Conservation (phyloP, 1,140 invertebrate species). For the Neuroterus valhalla region DNA sequence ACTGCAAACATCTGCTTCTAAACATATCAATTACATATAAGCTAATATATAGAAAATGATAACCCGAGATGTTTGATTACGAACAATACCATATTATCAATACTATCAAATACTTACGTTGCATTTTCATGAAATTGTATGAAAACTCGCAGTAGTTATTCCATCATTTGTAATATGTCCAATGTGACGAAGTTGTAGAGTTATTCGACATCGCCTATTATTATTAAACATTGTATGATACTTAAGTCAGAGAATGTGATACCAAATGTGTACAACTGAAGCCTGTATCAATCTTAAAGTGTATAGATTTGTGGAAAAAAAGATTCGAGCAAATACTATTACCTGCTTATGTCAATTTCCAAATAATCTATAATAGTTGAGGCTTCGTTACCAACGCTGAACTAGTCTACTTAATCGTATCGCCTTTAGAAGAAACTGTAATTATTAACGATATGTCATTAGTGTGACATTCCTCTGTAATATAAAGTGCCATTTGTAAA, state of each 20-base stretch:
- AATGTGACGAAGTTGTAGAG: conserved; percentile 1
- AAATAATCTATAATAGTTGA: neutral
- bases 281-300: neutral
- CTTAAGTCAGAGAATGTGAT: conserved; percentile 6
- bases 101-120: conserved; percentile 1
- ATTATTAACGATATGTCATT: conserved; percentile 12
- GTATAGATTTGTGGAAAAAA: conserved; percentile 19
- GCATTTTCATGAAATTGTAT: neutral
- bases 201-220: neutral
- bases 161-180: neutral
- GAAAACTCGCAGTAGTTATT: neutral
- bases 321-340: neutral
- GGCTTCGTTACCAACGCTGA: conserved; percentile 10
- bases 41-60: neutral
- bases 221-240: neutral
- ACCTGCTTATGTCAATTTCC: conserved; percentile 25
- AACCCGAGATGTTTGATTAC: neutral
- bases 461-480: conserved; percentile 53
- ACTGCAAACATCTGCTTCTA: neutral
- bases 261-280: neutral
- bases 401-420: conserved; percentile 23
- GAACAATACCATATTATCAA: neutral
- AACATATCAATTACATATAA: conserved; percentile 17
- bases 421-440: conserved; percentile 11
- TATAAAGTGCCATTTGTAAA: conserved; percentile 66